Base-by-base conservation (phyloP, 2,797 vertebrate species). In the Cottoperca gobio region DNA sequence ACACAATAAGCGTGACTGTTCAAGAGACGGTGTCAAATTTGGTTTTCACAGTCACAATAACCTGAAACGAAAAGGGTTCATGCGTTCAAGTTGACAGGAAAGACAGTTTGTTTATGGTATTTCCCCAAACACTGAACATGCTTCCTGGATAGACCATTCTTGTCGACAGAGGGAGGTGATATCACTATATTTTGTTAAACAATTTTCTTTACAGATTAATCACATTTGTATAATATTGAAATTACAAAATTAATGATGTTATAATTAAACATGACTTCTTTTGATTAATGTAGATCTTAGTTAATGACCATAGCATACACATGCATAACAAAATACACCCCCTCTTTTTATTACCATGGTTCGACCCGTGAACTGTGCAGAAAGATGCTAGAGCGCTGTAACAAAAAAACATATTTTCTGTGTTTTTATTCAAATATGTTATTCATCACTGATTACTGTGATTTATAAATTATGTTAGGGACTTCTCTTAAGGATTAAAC, bases 111-210 rank as follows among this genome's bases (percentile, higher is more conserved):
- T 90, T 90, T 82, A 37, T 8, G 84, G 69, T 81, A 70, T 87
- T 92, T 92, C 86, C 89, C 81, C 85, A 85, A 92, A 94, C 91
- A 93, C 70, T 58, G 59, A 64, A 82, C 81, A 74, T 46, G 79
- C 92, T 94, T 94, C 93, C 93, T 2, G 93, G 82, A 78, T 79
- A 76, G 26, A 87, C 90, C 90, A 93, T 65, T 81, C 8, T 10
- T 2, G 0, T 7, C 0, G 0, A 1, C 1, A 11, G 3, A 4
- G 46, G 35, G 49, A 78, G 66, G 60, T 7, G 13, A 0, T 0
- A 3, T 13, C 2, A 21, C 8, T 16, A 1, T 5, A 8, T 8
- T 12, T 61, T 42, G 28, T 65, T 4, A 8, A 23, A 42, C 0
- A 0, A 14, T 7, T 17, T 0, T n/a, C 46, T 69, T 0, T 0